These are phyloP conservation scores for Prunella himalayana DNA, from an alignment of 2,113 vertebrate genomes.

Conservation along the genomic window DNA sequence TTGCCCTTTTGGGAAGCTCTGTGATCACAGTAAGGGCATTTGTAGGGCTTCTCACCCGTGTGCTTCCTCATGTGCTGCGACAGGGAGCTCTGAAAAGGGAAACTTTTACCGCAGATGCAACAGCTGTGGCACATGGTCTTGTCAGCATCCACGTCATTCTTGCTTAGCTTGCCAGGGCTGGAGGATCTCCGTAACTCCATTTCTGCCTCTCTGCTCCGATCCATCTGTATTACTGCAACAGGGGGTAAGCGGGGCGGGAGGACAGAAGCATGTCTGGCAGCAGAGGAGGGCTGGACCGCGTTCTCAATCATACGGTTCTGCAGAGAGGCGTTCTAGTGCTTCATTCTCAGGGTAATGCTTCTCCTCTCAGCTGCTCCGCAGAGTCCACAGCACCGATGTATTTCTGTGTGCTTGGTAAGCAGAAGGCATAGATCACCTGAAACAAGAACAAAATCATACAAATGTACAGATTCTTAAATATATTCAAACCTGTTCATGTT, in stretches of 20 bases:
- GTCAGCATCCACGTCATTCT: slow-evolving; percentile 74
- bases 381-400: not conserved
- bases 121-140: slow-evolving; percentile 81
- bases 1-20: slow-evolving; percentile 94
- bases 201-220: slow-evolving; percentile 71
- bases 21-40: slow-evolving; percentile 95
- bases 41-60: slow-evolving; percentile 93
- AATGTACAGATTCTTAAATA: not conserved
- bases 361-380: not conserved
- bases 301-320: slow-evolving; percentile 54
- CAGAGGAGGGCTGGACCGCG: not conserved
- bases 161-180: slow-evolving; percentile 68
- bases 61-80: slow-evolving; percentile 96
- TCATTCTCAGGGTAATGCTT: slow-evolving; percentile 14
- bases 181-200: slow-evolving; percentile 75
- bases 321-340: slow-evolving; percentile 22
- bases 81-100: slow-evolving; percentile 93
- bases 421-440: slow-evolving; percentile 49
- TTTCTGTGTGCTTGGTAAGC: not conserved
- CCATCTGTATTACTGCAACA: slow-evolving; percentile 70
- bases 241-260: not conserved
- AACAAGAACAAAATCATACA: slow-evolving; percentile 52
- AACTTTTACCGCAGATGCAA: slow-evolving; percentile 90
- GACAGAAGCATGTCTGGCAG: not conserved
- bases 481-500: not conserved